Base-by-base conservation (phyloP, 2,888 invertebrate species). In the Leptinotarsa peninsularis region DNA sequence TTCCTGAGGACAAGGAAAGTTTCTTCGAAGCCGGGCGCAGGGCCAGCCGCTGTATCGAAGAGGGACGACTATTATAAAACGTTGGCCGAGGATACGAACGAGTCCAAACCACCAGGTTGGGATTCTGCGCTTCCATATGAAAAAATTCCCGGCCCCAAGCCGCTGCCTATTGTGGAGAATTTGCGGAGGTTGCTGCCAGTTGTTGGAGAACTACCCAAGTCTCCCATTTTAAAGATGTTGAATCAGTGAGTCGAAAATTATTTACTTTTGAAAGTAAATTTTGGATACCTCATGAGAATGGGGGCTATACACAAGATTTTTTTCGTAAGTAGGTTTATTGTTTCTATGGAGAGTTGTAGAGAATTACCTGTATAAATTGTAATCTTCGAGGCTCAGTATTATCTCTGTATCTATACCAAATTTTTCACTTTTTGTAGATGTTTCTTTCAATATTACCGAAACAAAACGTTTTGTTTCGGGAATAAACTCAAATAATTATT, bases 91-190 rank as follows among this genome's bases (percentile, higher is more conserved):
- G 23, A 23, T 50, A 43, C 49, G 5, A 67, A 74, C 27, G 75
- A 81, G n/a, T 70, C 71, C 3, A 83, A 81, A 74, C 85, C 84
- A 17, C 72, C 73, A 15, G 83, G 80, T 15, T 86, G 86, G 86
- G 80, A 83, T 27, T 71, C 79, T 7, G 85, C 86, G 1, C 75
- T 76, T 67, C 84, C 85, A 0, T 85, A 81, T 68, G 75, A 81
- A 18, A 63, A 66, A 4, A 77, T 86, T 50, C 86, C 86, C 50
- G 85, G 86, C 3, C 85, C 85, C 5, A 84, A 84, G 77, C 82
- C 84, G 2, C n/a, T 83, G 17, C 86, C 86, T 0, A 21, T 86
- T 27, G 56, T 86, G 23, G 86, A 85, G 52, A 86, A 86, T 74
- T 43, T 81, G 5, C 85, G 82, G 82, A 78, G 85, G 74, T 86